Conservation (phyloP, 2,113 vertebrate species). For the Vidua chalybeata region DNA sequence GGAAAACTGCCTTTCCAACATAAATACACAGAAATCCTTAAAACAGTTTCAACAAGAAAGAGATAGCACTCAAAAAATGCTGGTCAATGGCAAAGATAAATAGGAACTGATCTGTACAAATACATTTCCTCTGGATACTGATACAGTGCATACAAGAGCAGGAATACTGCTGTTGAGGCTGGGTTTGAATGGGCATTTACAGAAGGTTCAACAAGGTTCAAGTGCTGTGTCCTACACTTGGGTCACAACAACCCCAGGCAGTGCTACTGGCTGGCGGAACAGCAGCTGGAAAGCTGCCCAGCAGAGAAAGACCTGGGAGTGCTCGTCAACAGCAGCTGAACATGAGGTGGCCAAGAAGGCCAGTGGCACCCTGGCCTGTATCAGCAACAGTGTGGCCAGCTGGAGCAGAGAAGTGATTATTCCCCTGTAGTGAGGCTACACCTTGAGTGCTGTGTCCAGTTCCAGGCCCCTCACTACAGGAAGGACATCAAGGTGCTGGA, state of each 20-base stretch:
- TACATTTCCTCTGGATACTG: neutral
- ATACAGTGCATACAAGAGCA: neutral
- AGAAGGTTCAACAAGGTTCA: neutral
- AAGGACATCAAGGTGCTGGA: neutral
- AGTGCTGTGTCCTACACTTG: neutral
- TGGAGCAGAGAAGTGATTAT: neutral
- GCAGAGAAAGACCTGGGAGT: neutral
- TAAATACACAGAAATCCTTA: neutral
- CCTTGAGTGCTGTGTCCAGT: accelerated
- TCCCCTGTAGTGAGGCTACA: neutral
- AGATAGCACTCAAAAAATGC: neutral
- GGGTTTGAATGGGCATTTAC: neutral
- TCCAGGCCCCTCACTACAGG: too few relatives aligned
- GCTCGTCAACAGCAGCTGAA: neutral
- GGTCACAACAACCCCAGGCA: neutral
- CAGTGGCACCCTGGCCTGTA: neutral
- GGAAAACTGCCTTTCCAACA: neutral
- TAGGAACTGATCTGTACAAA: neutral
- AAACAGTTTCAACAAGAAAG: neutral
- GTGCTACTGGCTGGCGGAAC: neutral
- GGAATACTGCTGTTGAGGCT: neutral
- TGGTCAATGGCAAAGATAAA: neutral
- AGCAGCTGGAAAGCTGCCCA: neutral
- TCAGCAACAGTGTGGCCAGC: neutral
- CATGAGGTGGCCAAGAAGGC: neutral